These are phyloP conservation scores for Polyodon spathula DNA, from an alignment of 2,113 vertebrate species.

Conservation along the genomic window DNA sequence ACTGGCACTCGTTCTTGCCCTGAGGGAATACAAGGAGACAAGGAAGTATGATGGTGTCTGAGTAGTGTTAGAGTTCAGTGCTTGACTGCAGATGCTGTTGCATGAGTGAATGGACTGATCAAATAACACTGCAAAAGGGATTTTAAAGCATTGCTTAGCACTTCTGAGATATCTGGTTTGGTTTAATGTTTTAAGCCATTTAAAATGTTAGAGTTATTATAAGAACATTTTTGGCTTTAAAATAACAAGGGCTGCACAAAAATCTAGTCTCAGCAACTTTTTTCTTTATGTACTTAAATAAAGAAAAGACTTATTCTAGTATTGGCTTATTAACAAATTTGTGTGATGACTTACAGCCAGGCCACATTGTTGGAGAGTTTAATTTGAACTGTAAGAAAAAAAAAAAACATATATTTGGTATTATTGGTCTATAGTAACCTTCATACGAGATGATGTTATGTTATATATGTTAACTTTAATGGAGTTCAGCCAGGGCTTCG, in stretches of 20 bases:
- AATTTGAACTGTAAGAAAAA: conserved; percentile 24
- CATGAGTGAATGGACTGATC: not conserved
- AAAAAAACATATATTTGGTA: not conserved
- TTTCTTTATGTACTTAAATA: conserved; percentile 14
- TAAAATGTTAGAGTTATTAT: conserved; percentile 10
- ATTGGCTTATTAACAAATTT: conserved; percentile 24
- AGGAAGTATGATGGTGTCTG: not conserved
- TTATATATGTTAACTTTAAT: too few relatives aligned
- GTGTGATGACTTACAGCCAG: conserved; percentile 40
- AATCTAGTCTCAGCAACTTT: conserved; percentile 14
- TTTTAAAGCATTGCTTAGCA: not conserved
- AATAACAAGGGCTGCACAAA: conserved; percentile 8
- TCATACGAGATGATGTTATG: too few relatives aligned
- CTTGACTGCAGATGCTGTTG: not conserved
- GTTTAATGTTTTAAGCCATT: conserved; percentile 12
- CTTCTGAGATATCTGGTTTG: conserved; percentile 6
- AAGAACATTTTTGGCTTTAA: conserved; percentile 11
- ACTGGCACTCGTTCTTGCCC: too few relatives aligned
- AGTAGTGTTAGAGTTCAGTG: not conserved
- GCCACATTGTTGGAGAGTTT: conserved; percentile 19
- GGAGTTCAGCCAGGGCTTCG: too few relatives aligned
- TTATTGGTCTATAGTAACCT: too few relatives aligned
- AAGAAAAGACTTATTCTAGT: conserved; percentile 21
- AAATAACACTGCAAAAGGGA: not conserved
- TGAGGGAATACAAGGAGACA: not conserved